phyloP scores from a whole-genome alignment of 1,140 invertebrate species.

The Drosophila tropicalis region DNA sequence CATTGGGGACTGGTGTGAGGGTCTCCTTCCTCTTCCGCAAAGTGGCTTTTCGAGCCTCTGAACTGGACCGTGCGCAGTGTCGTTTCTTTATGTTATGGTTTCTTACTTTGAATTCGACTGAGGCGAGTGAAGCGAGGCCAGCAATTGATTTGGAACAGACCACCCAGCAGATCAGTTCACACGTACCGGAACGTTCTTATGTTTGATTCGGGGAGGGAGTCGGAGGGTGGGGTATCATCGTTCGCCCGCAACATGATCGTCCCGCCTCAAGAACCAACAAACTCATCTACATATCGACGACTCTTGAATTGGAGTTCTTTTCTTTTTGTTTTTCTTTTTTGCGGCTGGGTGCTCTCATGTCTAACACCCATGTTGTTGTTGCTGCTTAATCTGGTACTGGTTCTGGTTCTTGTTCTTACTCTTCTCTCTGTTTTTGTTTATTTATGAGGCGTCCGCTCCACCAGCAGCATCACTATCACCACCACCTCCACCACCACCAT shows the following conservation, averaged over 20 bases:
- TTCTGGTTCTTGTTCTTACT: conserved; percentile 57
- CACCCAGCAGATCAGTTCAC: conserved; percentile 81
- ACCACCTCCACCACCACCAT: conserved; percentile 9
- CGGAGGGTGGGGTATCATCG: background rate
- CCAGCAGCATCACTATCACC: conserved; percentile 1
- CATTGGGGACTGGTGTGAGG: background rate
- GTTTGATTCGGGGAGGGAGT: background rate
- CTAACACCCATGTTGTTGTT: conserved; percentile 65
- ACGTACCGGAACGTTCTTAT: conserved; percentile 68
- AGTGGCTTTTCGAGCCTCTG: conserved; percentile 3
- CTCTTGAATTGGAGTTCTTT: background rate
- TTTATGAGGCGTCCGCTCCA: conserved; percentile 65
- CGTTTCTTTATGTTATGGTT: conserved; percentile 40
- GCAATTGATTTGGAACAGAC: conserved; percentile 82
- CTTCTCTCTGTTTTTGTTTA: conserved; percentile 57
- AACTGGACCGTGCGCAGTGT: background rate
- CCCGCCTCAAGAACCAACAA: conserved; percentile 17
- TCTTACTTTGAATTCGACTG: conserved; percentile 29
- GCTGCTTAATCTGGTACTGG: conserved; percentile 29
- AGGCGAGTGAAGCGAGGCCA: conserved; percentile 33
- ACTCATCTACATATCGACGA: conserved; percentile 62
- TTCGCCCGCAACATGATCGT: conserved; percentile 49
- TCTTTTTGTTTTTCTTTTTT: background rate
- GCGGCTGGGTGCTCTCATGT: conserved; percentile 45
- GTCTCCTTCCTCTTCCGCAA: conserved; percentile 44